Evolutionary conservation across 2,113 vertebrate species (phyloP), one percentile per base, ranked within the genome.

Genomic region (Acanthisitta chloris): DNA sequence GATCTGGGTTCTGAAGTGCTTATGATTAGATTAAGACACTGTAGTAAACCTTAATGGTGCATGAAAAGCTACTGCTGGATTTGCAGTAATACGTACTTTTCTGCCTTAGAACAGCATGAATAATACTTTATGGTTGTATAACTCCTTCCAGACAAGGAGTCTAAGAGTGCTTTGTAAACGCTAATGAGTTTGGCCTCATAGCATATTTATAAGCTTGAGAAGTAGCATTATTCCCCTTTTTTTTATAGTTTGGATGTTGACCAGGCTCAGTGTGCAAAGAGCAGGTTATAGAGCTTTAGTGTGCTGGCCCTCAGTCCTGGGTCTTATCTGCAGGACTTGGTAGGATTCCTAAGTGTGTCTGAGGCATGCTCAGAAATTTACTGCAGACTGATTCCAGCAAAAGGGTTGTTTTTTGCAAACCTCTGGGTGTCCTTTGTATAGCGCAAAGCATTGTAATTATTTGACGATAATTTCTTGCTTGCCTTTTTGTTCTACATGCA

Each of bases 1-100:
- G 94, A 91, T 95, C 92, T 95, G 91, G 94, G 88, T 95, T 93
- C 88, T 88, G 96, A 95, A 96, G 80, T 97, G 96, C 90, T 94
- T 96, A 88, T 89, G 95, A 94, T 93, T 91, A 93, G 90, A 92
- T 96, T 96, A 95, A 92, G 90, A 86, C 88, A 79, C 65, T 84
- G 88, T 90, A 76, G 92, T 96, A 92, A 96, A 96, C 88, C 86
- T 86, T 93, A 96, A 94, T 93, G 93, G 93, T 78, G 92, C 90
- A 95, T 94, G 94, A 90, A 95, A 87, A 95, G 72, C 94, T 94
- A 48, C 86, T 88, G 86, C 80, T 91, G 95, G 93, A 94, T 97
- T 96, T 97, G 79, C 92, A 90, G 86, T 95, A 95, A 94, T 95
- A 90, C 1, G 0, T 94, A 93, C 86, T 96, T 95, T 96, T 81